A percentile compares a stretch with the other conserved stretches of the same genome.
phyloP scores from a whole-genome alignment of 2,113 vertebrate species.

The Microtus pennsylvanicus region DNA sequence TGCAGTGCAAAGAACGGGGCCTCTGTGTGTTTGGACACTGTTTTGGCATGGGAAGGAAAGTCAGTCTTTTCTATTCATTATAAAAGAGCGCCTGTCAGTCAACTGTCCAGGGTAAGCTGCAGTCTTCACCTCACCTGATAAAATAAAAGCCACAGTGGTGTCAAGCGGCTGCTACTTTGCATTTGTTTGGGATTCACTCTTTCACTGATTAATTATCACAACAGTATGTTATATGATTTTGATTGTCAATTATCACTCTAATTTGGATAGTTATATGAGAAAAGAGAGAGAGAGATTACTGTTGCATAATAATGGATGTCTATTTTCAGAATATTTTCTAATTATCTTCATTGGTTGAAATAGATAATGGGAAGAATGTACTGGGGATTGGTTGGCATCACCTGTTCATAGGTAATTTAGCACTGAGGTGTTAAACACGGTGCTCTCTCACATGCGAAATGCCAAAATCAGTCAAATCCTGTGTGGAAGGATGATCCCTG shows the following conservation, averaged over 20 bases:
- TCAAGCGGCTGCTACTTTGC: background rate
- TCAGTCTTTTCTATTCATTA: background rate
- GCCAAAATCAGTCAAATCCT: background rate
- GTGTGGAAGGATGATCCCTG: background rate
- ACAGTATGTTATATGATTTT: background rate
- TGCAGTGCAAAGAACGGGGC: background rate
- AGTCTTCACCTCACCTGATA: background rate
- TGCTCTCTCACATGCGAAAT: background rate
- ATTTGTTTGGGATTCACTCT: background rate
- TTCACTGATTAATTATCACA: background rate
- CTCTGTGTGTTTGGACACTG: background rate
- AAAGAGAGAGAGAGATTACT: background rate
- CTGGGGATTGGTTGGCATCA: background rate
- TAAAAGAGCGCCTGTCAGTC: background rate
- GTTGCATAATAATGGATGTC: background rate
- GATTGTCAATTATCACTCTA: background rate
- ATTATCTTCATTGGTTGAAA: background rate
- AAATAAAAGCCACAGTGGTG: background rate
- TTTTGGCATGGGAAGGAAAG: background rate
- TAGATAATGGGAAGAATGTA: background rate
- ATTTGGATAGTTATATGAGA: background rate
- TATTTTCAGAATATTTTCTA: constrained; percentile 22
- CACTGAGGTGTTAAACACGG: background rate
- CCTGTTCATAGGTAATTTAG: background rate
- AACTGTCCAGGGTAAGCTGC: background rate